Percentiles rank a stretch among this genome's conserved stretches.
Conservation (phyloP, 1,140 invertebrate species). For the Odontomachus brunneus region DNA sequence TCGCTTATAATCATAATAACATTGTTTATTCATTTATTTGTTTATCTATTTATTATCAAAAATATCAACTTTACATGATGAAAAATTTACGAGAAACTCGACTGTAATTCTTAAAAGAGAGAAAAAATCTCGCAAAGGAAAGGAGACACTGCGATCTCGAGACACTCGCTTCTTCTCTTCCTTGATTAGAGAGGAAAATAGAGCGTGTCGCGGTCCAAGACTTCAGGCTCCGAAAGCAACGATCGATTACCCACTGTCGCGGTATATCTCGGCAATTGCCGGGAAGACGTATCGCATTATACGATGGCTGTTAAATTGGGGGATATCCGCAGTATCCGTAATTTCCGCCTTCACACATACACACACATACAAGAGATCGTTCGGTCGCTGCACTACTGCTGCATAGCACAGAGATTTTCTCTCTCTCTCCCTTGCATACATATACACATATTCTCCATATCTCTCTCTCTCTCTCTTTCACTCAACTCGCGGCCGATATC, state of each 20-base stretch:
- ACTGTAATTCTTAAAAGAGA: too few relatives aligned
- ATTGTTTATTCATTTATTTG: too few relatives aligned
- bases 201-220: not conserved
- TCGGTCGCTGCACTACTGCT: conserved; percentile 10
- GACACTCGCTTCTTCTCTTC: not conserved
- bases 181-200: not conserved
- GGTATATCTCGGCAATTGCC: conserved; percentile 41
- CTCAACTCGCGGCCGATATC: conserved; percentile 45
- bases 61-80: too few relatives aligned
- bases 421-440: too few relatives aligned
- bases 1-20: too few relatives aligned
- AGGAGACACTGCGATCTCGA: too few relatives aligned
- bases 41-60: too few relatives aligned
- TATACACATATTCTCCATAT: too few relatives aligned
- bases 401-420: not conserved
- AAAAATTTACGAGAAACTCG: too few relatives aligned
- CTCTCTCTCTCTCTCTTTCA: too few relatives aligned
- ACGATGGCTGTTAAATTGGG: conserved; percentile 53
- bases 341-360: conserved; percentile 46
- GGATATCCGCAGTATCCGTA: conserved; percentile 45
- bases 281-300: conserved; percentile 47
- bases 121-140: not conserved
- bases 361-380: conserved; percentile 15
- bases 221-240: conserved; percentile 7
- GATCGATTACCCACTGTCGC: conserved; percentile 35